Evolutionary conservation across 2,888 invertebrate genomes (phyloP), one percentile per base, ranked within the genome.

Genomic region (Mesoligia furuncula): DNA sequence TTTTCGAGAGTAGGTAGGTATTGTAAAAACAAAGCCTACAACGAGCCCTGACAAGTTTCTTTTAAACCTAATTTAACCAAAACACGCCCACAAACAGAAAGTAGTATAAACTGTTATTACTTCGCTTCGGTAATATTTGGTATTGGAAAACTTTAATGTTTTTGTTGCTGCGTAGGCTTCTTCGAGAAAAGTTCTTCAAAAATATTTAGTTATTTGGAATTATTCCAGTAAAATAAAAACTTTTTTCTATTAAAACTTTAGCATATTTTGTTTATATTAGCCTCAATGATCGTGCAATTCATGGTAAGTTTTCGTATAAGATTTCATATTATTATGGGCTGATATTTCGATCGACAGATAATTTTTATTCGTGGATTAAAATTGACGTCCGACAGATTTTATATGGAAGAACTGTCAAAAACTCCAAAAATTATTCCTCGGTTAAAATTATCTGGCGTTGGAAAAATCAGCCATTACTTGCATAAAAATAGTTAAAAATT

Each of bases 131-230:
- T 86, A 85, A 87, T 87, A 83, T 87, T 85, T 75, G 76, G 73
- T 86, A 86, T 87, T 87, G 87, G 85, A 85, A 83, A 87, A 85
- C 76, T 87, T 86, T 75, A 85, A 86, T 87, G 81, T 80, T 80
- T 83, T 87, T 76, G 77, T 86, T 68, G 65, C 75, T 80, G 74
- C 59, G 72, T 74, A 66, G 81, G 81, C 62, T 73, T 85, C 73
- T 79, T 61, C 65, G 48, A 36, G 59, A 31, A 82, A 77, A 73
- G 36, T 71, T 75, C 6, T 62, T 51, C 17, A 68, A 77, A 77
- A 57, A 42, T 6, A 17, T 57, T 51, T 68, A 31, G 31, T 72
- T 72, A 36, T 82, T 79, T 64, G 11, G 48, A 80, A 65, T 80
- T 72, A 27, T 72, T 27, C 20, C 7, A 39, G 31, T 68, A 27